Conservation (phyloP, 2,113 vertebrate genomes). For the Neotragus moschatus region DNA sequence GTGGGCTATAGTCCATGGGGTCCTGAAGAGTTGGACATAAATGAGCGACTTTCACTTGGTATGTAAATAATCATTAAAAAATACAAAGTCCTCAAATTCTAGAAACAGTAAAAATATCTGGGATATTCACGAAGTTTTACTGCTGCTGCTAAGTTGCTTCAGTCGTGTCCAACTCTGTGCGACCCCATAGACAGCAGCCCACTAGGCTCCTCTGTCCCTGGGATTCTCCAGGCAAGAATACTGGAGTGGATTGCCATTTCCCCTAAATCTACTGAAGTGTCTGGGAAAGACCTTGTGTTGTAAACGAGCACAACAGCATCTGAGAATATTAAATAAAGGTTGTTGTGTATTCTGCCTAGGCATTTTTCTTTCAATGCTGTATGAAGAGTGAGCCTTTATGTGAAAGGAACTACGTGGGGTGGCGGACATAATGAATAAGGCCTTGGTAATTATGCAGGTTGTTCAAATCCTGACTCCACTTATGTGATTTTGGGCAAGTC, state of each 20-base stretch:
- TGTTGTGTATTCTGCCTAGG: neutral
- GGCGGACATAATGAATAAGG: too few species aligned
- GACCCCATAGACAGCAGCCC: too few species aligned
- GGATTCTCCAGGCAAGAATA: too few species aligned
- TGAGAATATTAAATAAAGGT: neutral
- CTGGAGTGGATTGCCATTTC: too few species aligned
- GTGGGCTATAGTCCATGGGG: neutral
- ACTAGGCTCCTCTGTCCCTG: too few species aligned
- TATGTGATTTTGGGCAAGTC: neutral
- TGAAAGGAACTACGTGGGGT: neutral
- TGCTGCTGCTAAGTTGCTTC: too few species aligned
- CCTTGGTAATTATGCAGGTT: neutral
- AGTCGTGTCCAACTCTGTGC: too few species aligned
- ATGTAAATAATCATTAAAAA: neutral
- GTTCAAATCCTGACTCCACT: neutral
- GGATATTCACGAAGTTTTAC: neutral
- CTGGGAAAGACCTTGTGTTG: neutral
- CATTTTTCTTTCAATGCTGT: neutral
- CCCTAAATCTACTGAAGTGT: neutral
- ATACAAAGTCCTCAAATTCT: neutral
- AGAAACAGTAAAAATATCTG: neutral
- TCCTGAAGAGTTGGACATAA: neutral
- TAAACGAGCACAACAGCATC: neutral
- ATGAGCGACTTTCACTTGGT: neutral
- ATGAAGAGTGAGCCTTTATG: neutral